A percentile compares a stretch with the other conserved stretches of the same genome.
Conservation (phyloP, 2,888 invertebrate species). For the Tachina fera region DNA sequence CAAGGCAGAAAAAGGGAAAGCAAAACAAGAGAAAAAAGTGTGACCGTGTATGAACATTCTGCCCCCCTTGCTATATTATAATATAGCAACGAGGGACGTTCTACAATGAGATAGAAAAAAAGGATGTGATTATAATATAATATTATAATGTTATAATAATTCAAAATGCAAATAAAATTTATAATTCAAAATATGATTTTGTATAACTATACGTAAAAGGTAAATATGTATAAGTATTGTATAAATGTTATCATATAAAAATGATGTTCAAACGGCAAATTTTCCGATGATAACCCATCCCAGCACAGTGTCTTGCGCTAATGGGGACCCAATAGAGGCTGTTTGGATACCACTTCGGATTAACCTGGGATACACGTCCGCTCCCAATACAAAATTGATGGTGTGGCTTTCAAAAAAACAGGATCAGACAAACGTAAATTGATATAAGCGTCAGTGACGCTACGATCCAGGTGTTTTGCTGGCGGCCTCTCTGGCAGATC, state of each 20-base stretch:
- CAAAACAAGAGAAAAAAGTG: too few relatives aligned
- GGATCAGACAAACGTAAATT: neutral
- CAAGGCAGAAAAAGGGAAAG: too few relatives aligned
- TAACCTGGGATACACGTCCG: neutral
- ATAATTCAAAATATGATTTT: neutral
- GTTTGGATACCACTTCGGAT: neutral
- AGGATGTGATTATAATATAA: neutral
- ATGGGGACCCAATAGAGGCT: neutral
- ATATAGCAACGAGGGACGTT: neutral
- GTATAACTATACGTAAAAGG: neutral
- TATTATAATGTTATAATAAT: neutral
- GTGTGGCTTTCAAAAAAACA: neutral
- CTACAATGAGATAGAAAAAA: neutral
- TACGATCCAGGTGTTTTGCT: neutral
- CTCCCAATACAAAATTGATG: neutral
- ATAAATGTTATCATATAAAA: neutral
- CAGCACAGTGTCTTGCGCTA: neutral
- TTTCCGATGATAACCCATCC: neutral
- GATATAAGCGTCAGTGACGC: neutral
- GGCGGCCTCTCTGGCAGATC: neutral
- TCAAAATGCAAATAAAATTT: neutral
- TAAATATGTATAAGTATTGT: neutral
- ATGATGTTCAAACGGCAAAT: neutral
- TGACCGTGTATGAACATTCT: neutral
- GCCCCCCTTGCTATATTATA: conserved; percentile 1